Evolutionary conservation across 2,888 invertebrate genomes (phyloP), one percentile per base, ranked within the genome.

Genomic region (Zygogramma bicolorata): DNA sequence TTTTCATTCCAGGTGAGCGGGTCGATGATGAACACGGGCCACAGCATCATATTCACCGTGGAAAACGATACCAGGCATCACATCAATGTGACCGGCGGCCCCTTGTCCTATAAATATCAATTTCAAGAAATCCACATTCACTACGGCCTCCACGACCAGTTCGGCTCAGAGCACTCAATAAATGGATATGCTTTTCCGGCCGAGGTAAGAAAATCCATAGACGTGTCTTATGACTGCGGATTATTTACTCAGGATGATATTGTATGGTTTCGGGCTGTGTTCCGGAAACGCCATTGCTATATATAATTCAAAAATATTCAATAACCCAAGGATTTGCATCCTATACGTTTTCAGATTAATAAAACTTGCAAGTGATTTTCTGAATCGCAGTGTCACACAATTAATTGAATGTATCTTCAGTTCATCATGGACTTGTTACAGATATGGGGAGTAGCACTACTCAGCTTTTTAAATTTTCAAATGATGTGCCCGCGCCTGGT

Each of bases 171-270:
- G 86, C 99, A 99, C 88, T 96, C 95, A 70, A 95, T 99, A 84
- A 97, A 97, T 85, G 97, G 97, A 78, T 95, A 97, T 84, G 93
- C 96, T 68, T 99, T 99, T 88, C 98, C 99, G 7, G 98, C 98
- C 67, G 99, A 99, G 94, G 98, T 99, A 88, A 90, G 90, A 70
- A 8, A 27, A 65, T 65, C 22, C 8, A 65, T 63, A 29, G 34
- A 8, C 46, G 34, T 31, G 38, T 42, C 42, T 5, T n/a, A 53
- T 25, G 27, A 40, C 46, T 46, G 18, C 46, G 22, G 46, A 10
- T 13, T 1, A 8, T 25, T 7, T 25, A 42, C 10, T 20, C 2
- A 10, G 6, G 2, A 10, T n/a, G 22, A 20, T 57, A 29, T 59
- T 27, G 25, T 10, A 13, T 1, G 38, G 38, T 13, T 3, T 4